A percentile compares a stretch with the other conserved stretches of the same genome.
Evolutionary conservation across 2,888 invertebrate species (phyloP).

Genomic region (Emmelina monodactyla): DNA sequence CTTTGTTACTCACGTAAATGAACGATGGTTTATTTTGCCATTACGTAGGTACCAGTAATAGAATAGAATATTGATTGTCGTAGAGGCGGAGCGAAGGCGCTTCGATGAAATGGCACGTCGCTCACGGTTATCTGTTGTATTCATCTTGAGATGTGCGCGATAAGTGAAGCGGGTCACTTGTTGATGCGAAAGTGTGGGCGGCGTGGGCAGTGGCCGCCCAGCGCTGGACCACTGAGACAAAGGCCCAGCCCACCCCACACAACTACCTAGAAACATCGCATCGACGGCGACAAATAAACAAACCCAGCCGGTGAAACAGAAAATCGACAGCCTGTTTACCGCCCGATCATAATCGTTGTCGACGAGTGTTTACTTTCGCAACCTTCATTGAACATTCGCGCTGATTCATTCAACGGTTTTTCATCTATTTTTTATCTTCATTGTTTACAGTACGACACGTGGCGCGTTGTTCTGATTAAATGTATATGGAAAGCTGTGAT

Average conservation of each 20-base stretch:
- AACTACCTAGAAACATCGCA: not conserved
- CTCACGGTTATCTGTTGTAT: slow-evolving; percentile 14
- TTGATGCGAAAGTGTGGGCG: slow-evolving; percentile 17
- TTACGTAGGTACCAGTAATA: too few species aligned
- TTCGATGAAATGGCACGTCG: not conserved
- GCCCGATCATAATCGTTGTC: not conserved
- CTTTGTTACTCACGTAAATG: too few species aligned
- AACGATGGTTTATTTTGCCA: too few species aligned
- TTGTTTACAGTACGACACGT: not conserved
- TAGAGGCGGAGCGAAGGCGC: too few species aligned
- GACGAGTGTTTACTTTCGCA: not conserved
- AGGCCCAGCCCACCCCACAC: not conserved
- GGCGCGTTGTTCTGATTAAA: not conserved
- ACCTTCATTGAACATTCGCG: not conserved
- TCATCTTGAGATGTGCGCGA: slow-evolving; percentile 17
- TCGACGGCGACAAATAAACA: too few species aligned
- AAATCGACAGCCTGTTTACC: too few species aligned
- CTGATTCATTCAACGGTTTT: slow-evolving; percentile 1
- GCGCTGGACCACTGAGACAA: slow-evolving; percentile 8
- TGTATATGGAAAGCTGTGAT: too few species aligned
- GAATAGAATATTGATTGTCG: too few species aligned
- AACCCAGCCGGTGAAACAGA: too few species aligned
- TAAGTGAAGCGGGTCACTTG: slow-evolving; percentile 35
- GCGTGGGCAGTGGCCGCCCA: slow-evolving; percentile 10
- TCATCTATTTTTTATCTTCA: not conserved